Conservation (phyloP, 2,113 vertebrate species). For the Rhabdornis inornatus region DNA sequence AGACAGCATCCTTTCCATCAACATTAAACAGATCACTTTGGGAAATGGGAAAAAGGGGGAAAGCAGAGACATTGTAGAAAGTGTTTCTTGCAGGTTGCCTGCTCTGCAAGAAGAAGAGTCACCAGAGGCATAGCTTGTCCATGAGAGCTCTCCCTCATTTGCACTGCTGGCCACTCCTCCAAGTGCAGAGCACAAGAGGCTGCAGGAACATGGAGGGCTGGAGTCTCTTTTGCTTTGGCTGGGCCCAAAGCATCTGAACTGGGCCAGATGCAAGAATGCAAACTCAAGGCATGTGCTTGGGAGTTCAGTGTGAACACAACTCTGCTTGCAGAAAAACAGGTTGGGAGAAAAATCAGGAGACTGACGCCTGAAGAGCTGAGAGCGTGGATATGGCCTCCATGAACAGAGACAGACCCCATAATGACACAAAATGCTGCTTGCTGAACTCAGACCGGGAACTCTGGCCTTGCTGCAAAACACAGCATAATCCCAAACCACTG, state of each 20-base stretch:
- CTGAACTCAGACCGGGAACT: neutral
- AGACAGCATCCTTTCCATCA: neutral
- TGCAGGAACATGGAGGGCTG: neutral
- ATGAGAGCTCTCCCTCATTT: neutral
- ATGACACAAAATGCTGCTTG: neutral
- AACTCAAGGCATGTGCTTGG: neutral
- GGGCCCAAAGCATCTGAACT: neutral
- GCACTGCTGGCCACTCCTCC: neutral
- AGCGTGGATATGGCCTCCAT: fast-evolving
- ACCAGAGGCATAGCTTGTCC: fast-evolving
- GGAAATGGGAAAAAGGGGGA: neutral
- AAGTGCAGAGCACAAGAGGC: neutral
- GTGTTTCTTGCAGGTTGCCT: neutral
- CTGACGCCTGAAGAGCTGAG: neutral
- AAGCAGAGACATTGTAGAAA: neutral
- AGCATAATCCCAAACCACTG: neutral
- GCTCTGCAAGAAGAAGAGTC: neutral
- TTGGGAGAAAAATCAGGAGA: neutral
- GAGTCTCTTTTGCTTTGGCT: neutral
- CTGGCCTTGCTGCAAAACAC: neutral
- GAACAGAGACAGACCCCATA: neutral
- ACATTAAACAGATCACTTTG: neutral
- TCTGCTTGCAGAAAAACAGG: neutral
- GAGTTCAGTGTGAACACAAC: neutral
- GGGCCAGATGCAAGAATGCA: neutral